Conservation (phyloP, 2,888 invertebrate genomes). For the Meteorus cinctellus region DNA sequence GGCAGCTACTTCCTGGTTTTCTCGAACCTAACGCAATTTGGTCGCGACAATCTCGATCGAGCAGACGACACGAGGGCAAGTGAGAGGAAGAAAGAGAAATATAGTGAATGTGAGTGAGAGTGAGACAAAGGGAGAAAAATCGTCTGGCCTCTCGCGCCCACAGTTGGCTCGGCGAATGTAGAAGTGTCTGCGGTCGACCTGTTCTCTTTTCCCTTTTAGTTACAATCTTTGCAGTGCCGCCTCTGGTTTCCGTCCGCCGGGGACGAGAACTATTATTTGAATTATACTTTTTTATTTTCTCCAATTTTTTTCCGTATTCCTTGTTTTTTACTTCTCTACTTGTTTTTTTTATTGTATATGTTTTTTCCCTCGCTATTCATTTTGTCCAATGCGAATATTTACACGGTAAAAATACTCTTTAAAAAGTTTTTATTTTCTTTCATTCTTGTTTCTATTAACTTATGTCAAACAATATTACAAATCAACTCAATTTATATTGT, state of each 20-base stretch:
- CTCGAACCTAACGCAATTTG: conserved; percentile 48
- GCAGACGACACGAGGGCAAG: conserved; percentile 41
- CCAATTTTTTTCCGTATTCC: not conserved
- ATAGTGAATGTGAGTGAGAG: not conserved
- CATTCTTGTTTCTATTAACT: conserved; percentile 10
- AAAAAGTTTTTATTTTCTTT: not conserved
- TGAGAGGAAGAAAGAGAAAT: not conserved
- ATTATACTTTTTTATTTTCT: conserved; percentile 32
- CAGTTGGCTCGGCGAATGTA: conserved; percentile 27
- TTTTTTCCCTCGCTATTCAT: not conserved
- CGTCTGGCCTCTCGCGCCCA: conserved; percentile 14
- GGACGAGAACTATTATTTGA: conserved; percentile 38
- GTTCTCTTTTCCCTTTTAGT: conserved; percentile 23
- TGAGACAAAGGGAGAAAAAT: conserved; percentile 25
- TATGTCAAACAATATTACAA: conserved; percentile 17
- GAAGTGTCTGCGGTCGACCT: conserved; percentile 30
- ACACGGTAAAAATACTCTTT: conserved; percentile 28
- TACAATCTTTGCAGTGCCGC: conserved; percentile 29
- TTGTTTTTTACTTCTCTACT: not conserved
- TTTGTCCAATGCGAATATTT: conserved; percentile 17
- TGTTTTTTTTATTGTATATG: not conserved
- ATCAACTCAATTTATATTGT: not conserved
- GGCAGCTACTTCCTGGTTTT: conserved; percentile 36
- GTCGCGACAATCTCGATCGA: conserved; percentile 59
- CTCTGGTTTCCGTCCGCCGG: conserved; percentile 33